A percentile compares a stretch with the other conserved stretches of the same genome.
These are phyloP conservation scores for Pogonocherus hispidulus DNA, from an alignment of 2,888 invertebrate genomes.

Conservation along the genomic window DNA sequence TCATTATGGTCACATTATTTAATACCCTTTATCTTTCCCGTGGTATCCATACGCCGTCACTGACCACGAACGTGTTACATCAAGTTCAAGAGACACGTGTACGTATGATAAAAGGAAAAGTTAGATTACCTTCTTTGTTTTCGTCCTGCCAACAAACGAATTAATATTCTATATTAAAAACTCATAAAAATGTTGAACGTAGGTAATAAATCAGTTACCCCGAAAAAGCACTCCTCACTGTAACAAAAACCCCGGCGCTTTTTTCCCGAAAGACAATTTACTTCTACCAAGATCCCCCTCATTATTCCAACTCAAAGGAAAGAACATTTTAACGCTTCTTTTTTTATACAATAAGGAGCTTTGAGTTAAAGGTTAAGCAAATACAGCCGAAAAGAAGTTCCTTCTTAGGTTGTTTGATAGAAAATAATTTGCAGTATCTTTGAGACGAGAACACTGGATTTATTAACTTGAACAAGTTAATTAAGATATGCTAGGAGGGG, in stretches of 20 bases:
- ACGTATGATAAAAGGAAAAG: not conserved
- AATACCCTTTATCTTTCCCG: too few species aligned
- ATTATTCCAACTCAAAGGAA: conserved; percentile 20
- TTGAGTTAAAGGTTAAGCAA: conserved; percentile 28
- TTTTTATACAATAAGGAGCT: conserved; percentile 24
- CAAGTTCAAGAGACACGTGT: not conserved
- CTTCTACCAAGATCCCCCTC: conserved; percentile 15
- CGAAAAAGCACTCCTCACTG: not conserved
- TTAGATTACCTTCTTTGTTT: too few species aligned
- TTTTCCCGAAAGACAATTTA: conserved; percentile 17
- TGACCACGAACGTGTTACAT: not conserved
- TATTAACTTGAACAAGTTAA: conserved; percentile 57
- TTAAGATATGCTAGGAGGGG: conserved; percentile 53
- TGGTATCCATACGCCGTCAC: not conserved
- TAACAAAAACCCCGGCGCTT: not conserved
- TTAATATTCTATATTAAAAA: not conserved
- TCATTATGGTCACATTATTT: too few species aligned
- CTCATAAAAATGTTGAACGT: conserved; percentile 8
- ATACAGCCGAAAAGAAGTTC: conserved; percentile 43
- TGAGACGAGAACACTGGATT: conserved; percentile 53
- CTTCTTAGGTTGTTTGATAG: conserved; percentile 49
- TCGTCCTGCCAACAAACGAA: not conserved
- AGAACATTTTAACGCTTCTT: conserved; percentile 17
- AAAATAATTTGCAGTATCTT: conserved; percentile 54
- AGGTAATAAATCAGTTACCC: conserved; percentile 2